phyloP scores from a whole-genome alignment of 2,797 vertebrate species.

The Hippocampus kuda region DNA sequence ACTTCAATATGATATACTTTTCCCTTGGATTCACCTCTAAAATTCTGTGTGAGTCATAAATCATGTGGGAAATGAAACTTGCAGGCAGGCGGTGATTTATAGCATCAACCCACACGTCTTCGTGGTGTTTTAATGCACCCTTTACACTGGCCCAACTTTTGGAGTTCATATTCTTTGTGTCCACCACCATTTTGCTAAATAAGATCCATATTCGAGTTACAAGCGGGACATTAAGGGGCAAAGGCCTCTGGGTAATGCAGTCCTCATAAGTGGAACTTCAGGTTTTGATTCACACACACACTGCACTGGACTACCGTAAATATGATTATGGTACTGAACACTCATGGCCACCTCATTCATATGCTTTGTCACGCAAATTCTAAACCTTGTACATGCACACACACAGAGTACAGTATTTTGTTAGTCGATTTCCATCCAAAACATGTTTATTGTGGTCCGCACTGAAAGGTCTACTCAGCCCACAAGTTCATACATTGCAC shows the following conservation, averaged over 20 bases:
- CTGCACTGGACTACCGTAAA: not conserved
- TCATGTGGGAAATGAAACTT: too few relatives aligned
- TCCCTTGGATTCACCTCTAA: not conserved
- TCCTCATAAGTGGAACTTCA: not conserved
- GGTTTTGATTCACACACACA: not conserved
- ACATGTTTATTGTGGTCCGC: conserved; percentile 65
- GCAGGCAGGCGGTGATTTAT: too few relatives aligned
- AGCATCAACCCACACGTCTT: not conserved
- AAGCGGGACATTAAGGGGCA: not conserved
- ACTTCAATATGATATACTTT: not conserved
- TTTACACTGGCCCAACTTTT: not conserved
- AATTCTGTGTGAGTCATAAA: not conserved
- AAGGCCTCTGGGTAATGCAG: not conserved
- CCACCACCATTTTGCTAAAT: not conserved
- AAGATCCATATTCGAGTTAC: not conserved
- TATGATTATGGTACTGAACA: not conserved
- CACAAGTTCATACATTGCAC: conserved; percentile 62
- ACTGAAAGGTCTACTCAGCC: conserved; percentile 55
- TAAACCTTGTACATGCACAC: not conserved
- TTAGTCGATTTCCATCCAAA: conserved; percentile 66
- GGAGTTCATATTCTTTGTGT: not conserved
- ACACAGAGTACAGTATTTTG: conserved; percentile 37
- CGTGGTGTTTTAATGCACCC: not conserved
- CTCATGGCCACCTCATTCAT: not conserved
- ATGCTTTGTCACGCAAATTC: not conserved